A percentile compares a stretch with the other conserved stretches of the same genome.
phyloP scores from a whole-genome alignment of 2,888 invertebrate species.

The Scaeva pyrastri region DNA sequence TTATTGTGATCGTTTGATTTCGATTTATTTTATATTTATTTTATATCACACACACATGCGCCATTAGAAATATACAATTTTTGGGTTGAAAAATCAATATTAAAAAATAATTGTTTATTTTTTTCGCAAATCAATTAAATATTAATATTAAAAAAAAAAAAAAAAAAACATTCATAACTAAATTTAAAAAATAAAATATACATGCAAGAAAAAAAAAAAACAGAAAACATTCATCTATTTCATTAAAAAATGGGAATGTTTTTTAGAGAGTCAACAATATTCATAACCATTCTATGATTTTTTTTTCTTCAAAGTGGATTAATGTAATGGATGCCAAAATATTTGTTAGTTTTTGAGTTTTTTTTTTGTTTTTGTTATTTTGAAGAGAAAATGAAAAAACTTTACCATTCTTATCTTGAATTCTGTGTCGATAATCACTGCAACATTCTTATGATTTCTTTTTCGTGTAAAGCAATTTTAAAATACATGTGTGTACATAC shows the following conservation, averaged over 20 bases:
- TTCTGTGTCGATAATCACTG: slow-evolving; percentile 64
- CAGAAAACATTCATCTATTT: slow-evolving; percentile 7
- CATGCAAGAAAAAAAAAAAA: background rate
- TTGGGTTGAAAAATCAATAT: slow-evolving; percentile 44
- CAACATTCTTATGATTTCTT: slow-evolving; percentile 71
- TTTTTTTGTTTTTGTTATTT: slow-evolving; percentile 34
- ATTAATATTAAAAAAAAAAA: slow-evolving; percentile 1
- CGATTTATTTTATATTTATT: slow-evolving; percentile 74
- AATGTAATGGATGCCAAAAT: slow-evolving; percentile 63
- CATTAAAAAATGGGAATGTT: slow-evolving; percentile 48
- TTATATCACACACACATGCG: slow-evolving; percentile 78
- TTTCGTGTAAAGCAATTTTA: slow-evolving; percentile 42
- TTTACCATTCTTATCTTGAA: slow-evolving; percentile 39
- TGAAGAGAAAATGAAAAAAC: slow-evolving; percentile 16
- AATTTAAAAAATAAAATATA: background rate
- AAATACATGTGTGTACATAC: slow-evolving; percentile 47
- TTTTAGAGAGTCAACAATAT: slow-evolving; percentile 48
- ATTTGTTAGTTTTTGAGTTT: slow-evolving; percentile 36
- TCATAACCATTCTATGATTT: slow-evolving; percentile 37
- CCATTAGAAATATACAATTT: slow-evolving; percentile 70
- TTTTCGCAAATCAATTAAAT: background rate
- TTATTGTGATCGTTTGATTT: slow-evolving; percentile 76
- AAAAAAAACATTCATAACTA: background rate
- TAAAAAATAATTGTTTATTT: slow-evolving; percentile 10
- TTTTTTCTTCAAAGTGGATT: slow-evolving; percentile 38